Base-by-base conservation (phyloP, 1,140 invertebrate genomes). In the Calosoma granatense region DNA sequence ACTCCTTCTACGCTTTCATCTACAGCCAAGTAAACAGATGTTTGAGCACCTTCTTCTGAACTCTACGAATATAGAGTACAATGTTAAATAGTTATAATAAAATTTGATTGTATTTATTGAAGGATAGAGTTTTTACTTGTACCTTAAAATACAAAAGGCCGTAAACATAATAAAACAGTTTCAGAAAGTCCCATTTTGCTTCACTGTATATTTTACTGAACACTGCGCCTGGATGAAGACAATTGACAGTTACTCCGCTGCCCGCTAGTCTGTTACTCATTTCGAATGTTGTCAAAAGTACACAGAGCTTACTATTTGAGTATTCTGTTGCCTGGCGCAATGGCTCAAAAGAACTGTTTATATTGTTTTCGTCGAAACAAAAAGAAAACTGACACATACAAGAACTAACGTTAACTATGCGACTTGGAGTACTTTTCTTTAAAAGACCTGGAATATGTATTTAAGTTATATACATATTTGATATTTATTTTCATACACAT, bases 11-110 rank as follows among this genome's bases (percentile, higher is more conserved):
- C 65, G 23, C 78, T 74, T 20, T 76, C 75, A 14, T 75, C 72
- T 1, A 81, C 72, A 19, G 78, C 77, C 51, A 80, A 67, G 65
- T 78, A 75, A 23, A 81, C 73, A 0, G 70, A 63, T 1, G 81
- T 81, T 60, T 82, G 78, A 4, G 79, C 79, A 0, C 79, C 81
- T 63, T 77, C 72, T 61, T 67, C 67, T 0, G 72, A 30, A 58
- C 60, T 74, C 67, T 82, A 70, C 61, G 74, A 64, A 74, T 55
- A n/a, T n/a, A n/a, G n/a, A n/a, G n/a, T n/a, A n/a, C n/a, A 55
- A 54, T 21, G n/a, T n/a, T n/a, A n/a, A n/a, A n/a, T n/a, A n/a
- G n/a, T n/a, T n/a, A n/a, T n/a, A n/a, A n/a, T n/a, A n/a, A n/a
- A n/a, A n/a, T n/a, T n/a, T n/a, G n/a, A n/a, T n/a, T n/a, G n/a